Evolutionary conservation across 2,113 vertebrate species (phyloP).

Genomic region (Zapornia atra): DNA sequence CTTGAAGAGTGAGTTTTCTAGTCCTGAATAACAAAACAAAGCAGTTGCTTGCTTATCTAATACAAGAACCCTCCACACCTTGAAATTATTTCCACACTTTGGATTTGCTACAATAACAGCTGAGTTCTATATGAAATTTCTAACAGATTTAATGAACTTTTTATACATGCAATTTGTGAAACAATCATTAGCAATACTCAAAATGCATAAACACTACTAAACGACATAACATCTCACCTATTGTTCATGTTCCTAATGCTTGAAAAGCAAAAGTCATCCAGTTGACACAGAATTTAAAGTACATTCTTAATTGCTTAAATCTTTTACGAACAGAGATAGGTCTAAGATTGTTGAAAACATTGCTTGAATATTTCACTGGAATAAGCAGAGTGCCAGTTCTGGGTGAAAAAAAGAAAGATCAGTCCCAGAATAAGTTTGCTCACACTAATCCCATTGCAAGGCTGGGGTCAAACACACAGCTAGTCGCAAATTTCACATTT

Average conservation of each 20-base stretch:
- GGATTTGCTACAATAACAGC: not conserved
- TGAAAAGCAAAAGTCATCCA: not conserved
- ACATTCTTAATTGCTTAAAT: not conserved
- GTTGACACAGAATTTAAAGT: not conserved
- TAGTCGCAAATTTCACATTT: slow-evolving; percentile 62
- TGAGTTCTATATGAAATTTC: not conserved
- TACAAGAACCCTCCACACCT: not conserved
- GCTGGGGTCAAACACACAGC: slow-evolving; percentile 6
- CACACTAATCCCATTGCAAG: not conserved
- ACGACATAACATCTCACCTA: not conserved
- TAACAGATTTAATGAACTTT: not conserved
- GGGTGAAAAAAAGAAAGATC: not conserved
- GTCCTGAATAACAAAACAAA: not conserved
- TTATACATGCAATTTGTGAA: not conserved
- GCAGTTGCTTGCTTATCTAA: not conserved
- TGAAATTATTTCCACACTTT: not conserved
- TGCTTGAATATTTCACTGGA: not conserved
- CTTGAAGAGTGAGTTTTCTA: not conserved
- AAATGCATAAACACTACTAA: not conserved
- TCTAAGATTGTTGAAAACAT: not conserved
- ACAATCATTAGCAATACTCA: not conserved
- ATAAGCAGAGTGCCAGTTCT: not conserved
- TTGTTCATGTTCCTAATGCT: not conserved
- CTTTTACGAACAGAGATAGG: not conserved
- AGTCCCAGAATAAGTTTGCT: not conserved